These are phyloP conservation scores for Chamaea fasciata DNA, from an alignment of 2,113 vertebrate genomes.

Conservation along the genomic window DNA sequence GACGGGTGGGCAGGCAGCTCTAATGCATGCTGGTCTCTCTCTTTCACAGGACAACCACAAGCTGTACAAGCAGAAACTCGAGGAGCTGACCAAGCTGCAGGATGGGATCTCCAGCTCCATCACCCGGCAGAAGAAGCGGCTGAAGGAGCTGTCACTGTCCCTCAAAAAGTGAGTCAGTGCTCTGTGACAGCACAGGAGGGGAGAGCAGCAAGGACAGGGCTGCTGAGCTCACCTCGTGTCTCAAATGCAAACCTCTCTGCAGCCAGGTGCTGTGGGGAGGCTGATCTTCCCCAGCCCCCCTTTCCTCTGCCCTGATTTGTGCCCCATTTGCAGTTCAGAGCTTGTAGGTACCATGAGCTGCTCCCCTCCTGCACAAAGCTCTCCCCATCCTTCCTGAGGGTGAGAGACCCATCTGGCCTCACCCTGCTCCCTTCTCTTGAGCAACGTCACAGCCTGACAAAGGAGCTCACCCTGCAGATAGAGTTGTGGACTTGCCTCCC, in stretches of 20 bases:
- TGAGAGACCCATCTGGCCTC: not conserved
- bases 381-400: not conserved
- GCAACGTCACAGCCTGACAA: not conserved
- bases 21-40: rapidly evolving
- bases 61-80: slow-evolving; percentile 86
- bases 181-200: rapidly evolving
- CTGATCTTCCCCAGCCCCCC: not conserved
- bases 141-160: slow-evolving; percentile 76
- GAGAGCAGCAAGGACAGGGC: rapidly evolving
- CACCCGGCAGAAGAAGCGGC: slow-evolving; percentile 74
- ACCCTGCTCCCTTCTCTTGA: not conserved
- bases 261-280: not conserved
- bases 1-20: not conserved
- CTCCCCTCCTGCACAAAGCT: not conserved
- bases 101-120: slow-evolving; percentile 80
- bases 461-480: not conserved
- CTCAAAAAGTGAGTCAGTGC: slow-evolving; percentile 74
- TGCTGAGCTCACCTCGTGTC: rapidly evolving
- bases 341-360: not conserved
- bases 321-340: not conserved
- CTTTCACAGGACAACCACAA: slow-evolving; percentile 82
- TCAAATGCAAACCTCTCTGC: not conserved
- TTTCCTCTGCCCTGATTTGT: not conserved
- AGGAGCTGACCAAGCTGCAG: slow-evolving; percentile 90
- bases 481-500: not conserved